These are phyloP conservation scores for Carcharodon carcharias DNA, from an alignment of 2,797 vertebrate species.

Conservation along the genomic window DNA sequence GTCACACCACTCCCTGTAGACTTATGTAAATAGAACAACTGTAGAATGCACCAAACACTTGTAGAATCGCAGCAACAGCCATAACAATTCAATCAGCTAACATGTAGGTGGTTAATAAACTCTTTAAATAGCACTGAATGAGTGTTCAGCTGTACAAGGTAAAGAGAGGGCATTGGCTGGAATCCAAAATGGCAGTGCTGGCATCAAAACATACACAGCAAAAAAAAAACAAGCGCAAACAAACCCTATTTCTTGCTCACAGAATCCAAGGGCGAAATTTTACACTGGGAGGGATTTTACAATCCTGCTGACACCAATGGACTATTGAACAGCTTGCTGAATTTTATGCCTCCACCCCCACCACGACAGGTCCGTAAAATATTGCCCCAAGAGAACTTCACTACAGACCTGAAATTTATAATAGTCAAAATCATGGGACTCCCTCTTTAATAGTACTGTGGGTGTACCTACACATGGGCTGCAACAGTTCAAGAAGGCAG, in stretches of 20 bases:
- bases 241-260: neutral
- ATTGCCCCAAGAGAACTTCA: neutral
- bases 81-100: neutral
- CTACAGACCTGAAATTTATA: neutral
- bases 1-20: neutral
- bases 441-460: too few relatives aligned
- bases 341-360: too few relatives aligned
- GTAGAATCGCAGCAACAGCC: neutral
- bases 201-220: too few relatives aligned
- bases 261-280: neutral
- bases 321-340: too few relatives aligned
- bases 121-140: neutral
- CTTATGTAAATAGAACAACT: neutral
- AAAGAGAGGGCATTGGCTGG: neutral
- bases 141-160: neutral
- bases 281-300: too few relatives aligned
- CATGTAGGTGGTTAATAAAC: neutral
- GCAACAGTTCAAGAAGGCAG: too few relatives aligned
- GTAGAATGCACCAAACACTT: neutral
- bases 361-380: too few relatives aligned
- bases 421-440: neutral
- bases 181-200: neutral
- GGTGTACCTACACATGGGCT: too few relatives aligned
- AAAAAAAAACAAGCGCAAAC: neutral
- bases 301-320: too few relatives aligned